Evolutionary conservation across 37 sponge, comb jelly and placozoan species (phyloP).

Genomic region (Geodia barretti): DNA sequence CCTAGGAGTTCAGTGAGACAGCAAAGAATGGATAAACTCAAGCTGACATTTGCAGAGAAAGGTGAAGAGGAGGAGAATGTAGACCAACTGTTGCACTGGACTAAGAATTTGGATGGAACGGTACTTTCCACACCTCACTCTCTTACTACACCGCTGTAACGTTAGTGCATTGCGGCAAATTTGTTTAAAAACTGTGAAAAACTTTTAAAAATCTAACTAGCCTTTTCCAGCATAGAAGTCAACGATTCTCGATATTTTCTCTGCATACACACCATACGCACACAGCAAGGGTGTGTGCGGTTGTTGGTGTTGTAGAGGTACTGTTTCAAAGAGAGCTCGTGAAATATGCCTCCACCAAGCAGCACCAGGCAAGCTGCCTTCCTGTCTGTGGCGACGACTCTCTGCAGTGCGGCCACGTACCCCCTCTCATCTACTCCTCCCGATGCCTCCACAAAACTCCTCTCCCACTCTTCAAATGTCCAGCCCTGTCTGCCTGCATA

Average conservation of each 20-base stretch:
- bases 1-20: not conserved
- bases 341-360: slow-evolving; percentile 17
- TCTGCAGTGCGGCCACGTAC: slow-evolving; percentile 30
- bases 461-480: slow-evolving; percentile 8
- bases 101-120: slow-evolving; percentile 35
- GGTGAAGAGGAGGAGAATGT: slow-evolving; percentile 17
- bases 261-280: slow-evolving; percentile 13
- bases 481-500: not conserved
- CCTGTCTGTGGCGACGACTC: slow-evolving; percentile 4
- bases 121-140: slow-evolving; percentile 16
- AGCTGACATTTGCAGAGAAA: slow-evolving; percentile 29
- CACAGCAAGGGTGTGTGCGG: not conserved
- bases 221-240: not conserved
- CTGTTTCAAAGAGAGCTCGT: not conserved
- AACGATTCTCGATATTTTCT: not conserved
- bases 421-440: not conserved
- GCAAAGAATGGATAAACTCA: slow-evolving; percentile 31
- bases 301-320: not conserved
- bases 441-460: not conserved
- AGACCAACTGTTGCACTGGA: slow-evolving; percentile 63
- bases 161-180: too few species aligned
- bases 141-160: not conserved
- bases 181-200: too few species aligned
- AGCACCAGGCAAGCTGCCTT: slow-evolving; percentile 22
- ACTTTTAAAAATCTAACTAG: too few species aligned